Evolutionary conservation across 2,113 vertebrate genomes (phyloP).

Genomic region (Neogale vison): DNA sequence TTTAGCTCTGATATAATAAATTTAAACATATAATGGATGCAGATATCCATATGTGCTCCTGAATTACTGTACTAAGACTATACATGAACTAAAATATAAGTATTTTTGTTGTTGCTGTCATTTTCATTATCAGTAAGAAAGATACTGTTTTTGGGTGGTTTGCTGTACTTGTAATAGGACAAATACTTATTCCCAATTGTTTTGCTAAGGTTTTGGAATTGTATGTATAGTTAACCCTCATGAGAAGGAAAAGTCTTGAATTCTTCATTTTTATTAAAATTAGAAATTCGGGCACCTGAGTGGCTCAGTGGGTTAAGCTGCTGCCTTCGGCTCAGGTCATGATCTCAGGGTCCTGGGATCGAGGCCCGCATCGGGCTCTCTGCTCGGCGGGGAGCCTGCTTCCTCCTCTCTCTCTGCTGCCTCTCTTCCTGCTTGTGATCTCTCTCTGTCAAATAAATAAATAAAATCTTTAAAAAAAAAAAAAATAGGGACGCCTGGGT

Average conservation of each 20-base stretch:
- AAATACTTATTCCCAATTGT: neutral
- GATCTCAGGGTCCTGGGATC: no score
- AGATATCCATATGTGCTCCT: neutral
- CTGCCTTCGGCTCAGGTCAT: no score
- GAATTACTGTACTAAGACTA: neutral
- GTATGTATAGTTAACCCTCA: neutral
- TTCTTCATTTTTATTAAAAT: conserved; percentile 45
- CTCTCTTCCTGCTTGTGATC: no score
- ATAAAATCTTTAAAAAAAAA: no score
- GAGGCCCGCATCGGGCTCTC: no score
- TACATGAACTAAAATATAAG: neutral
- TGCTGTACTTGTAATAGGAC: neutral
- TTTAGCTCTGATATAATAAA: neutral
- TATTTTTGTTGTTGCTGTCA: neutral
- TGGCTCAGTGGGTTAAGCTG: no score
- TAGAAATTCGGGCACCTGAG: no score
- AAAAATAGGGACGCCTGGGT: no score
- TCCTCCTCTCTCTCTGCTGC: no score
- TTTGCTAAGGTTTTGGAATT: neutral
- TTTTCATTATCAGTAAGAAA: neutral
- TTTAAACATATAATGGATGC: neutral
- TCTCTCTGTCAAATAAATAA: no score
- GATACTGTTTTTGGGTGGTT: neutral
- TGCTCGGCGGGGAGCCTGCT: no score
- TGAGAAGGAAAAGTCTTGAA: neutral